Base-by-base conservation (phyloP, 2,888 invertebrate species). In the Cephus spinipes region DNA sequence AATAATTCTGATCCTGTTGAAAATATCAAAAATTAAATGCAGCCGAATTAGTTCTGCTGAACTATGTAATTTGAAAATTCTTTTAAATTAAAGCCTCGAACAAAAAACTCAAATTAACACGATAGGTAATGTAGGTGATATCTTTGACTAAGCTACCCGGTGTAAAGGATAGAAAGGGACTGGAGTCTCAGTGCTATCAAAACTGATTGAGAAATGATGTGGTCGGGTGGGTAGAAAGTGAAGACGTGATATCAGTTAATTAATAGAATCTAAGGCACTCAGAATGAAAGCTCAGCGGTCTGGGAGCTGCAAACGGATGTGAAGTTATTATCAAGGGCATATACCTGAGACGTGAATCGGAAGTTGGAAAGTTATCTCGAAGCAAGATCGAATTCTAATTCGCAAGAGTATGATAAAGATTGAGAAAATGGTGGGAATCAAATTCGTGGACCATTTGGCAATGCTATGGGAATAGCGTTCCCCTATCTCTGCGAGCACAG, bases 231-330 rank as follows among this genome's bases (percentile, higher is more conserved):
- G 31, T 68, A 55, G 68, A 68, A 35, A 55, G 35, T 35, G 12
- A 75, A 74, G 55, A 35, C 74, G 68, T 75, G 74, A 77, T 77
- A 77, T 77, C 77, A 75, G 77, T 75, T 77, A 77, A 77, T 77
- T 77, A 77, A 77, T 77, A 74, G 69, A 77, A 77, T 75, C 77
- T 69, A 40, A 74, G 40, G 68, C 36, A 69, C 77, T 74, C 71
- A 12, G 55, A 23, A 74, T 74, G 71, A 77, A 69, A 34, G n/a
- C 40, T 55, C 9, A 71, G 12, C 4, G 71, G 9, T 71, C 30
- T 3, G 23, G 23, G 55, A 55, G 55, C 9, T 9, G 55, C 23
- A 23, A 23, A 23, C 23, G 55, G 23, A 55, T 23, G 23, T 55
- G 23, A 55, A 6, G 55, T 55, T 55, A 23, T 55, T 55, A 23